Evolutionary conservation across 2,888 invertebrate species (phyloP), one percentile per base, ranked within the genome.

Genomic region (Yponomeuta sedellus): DNA sequence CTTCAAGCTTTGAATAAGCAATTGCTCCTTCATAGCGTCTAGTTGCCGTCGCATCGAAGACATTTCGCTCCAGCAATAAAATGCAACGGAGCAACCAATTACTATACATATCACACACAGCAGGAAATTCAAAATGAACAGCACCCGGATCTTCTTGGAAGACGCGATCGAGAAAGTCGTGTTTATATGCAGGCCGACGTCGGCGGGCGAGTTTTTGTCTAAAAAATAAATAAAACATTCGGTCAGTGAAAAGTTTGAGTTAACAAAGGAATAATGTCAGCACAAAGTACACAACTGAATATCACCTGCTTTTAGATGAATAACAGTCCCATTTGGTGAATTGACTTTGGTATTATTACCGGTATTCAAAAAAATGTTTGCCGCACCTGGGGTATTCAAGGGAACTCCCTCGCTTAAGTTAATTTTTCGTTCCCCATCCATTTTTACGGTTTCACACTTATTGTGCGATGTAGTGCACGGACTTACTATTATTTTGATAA

Each of bases 71-170:
- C 88, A 90, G 72, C 83, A 90, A 72, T 87, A 89, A 72, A 86
- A 86, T 59, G 87, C 87, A 64, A 88, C 79, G 16, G 83, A 82
- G 73, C 84, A 82, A 71, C 86, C 84, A 70, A 88, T 74, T 65
- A 85, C 76, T 80, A 90, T 83, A 74, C 88, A 88, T 39, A 87
- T 72, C 34, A 88, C 75, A 71, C 86, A 85, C 69, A 90, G 76
- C 71, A 89, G 80, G 78, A 90, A 87, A 78, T 87, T 90, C 65
- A 89, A 73, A 66, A 88, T 75, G 75, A 90, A 86, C 74, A 90
- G 77, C 70, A 88, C 78, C 78, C 82, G 88, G 72, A 90, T 83
- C 86, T 89, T 90, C 86, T 87, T 89, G 78, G 88, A 88, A 85
- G 90, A 88, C 83, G 87, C 88, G 77, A 89, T 83, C 66, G 88